Percentiles rank a stretch among this genome's conserved stretches.
phyloP scores from a whole-genome alignment of 2,113 vertebrate genomes.

The Epinephelus lanceolatus region DNA sequence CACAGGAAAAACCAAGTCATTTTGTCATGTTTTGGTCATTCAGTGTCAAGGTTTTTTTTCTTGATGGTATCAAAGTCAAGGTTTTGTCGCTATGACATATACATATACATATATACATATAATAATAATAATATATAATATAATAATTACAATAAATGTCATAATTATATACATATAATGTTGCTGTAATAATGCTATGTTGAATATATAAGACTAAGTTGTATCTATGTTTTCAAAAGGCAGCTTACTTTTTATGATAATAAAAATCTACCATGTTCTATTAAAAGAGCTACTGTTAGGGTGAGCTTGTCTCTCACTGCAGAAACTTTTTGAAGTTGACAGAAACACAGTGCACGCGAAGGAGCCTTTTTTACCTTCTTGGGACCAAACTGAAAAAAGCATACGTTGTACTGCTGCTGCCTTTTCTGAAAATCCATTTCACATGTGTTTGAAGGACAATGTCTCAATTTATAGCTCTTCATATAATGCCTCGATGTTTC shows the following conservation, averaged over 20 bases:
- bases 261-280: background rate
- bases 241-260: background rate
- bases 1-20: no score
- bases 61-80: background rate
- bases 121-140: no score
- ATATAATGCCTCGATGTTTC: slow-evolving; percentile 57
- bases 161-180: background rate
- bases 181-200: background rate
- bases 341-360: background rate
- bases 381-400: slow-evolving; percentile 1
- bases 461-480: slow-evolving; percentile 37
- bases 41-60: background rate
- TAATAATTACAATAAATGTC: no score
- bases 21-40: background rate
- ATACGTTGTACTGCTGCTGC: background rate
- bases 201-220: background rate
- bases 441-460: slow-evolving; percentile 24
- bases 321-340: background rate
- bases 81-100: background rate
- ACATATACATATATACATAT: no score
- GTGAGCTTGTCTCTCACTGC: background rate
- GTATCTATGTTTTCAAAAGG: background rate
- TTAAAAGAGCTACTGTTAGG: background rate
- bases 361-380: background rate
- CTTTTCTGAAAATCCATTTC: slow-evolving; percentile 38